Conservation (phyloP, 2,797 vertebrate species). For the Urophycis tenuis region DNA sequence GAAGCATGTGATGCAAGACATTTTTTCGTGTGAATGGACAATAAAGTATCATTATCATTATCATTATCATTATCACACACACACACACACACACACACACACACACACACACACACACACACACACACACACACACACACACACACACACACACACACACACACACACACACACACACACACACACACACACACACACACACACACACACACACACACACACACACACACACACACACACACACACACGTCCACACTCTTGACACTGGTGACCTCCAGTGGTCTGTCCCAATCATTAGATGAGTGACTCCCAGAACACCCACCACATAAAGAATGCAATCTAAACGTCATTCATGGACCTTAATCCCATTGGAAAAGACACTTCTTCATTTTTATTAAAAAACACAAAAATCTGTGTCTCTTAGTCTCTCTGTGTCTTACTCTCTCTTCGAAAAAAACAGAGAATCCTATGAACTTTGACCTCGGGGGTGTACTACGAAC, state of each 20-base stretch:
- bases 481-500: too few relatives aligned
- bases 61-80: too few relatives aligned
- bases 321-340: neutral
- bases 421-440: neutral
- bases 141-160: too few relatives aligned
- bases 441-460: neutral
- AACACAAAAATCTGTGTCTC: neutral
- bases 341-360: neutral
- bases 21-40: too few relatives aligned
- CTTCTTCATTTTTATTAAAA: neutral
- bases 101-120: too few relatives aligned
- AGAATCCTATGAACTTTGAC: neutral
- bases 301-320: constrained; percentile 29
- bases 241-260: constrained; percentile 29
- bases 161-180: too few relatives aligned
- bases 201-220: constrained; percentile 11
- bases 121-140: too few relatives aligned
- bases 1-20: too few relatives aligned
- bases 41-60: too few relatives aligned
- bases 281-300: constrained; percentile 30
- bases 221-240: constrained; percentile 8
- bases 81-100: too few relatives aligned
- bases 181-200: too few relatives aligned
- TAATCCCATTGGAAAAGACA: neutral
- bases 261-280: constrained; percentile 72